A percentile compares a stretch with the other conserved stretches of the same genome.
phyloP scores from a whole-genome alignment of 2,797 vertebrate genomes.

The Artibeus lituratus region DNA sequence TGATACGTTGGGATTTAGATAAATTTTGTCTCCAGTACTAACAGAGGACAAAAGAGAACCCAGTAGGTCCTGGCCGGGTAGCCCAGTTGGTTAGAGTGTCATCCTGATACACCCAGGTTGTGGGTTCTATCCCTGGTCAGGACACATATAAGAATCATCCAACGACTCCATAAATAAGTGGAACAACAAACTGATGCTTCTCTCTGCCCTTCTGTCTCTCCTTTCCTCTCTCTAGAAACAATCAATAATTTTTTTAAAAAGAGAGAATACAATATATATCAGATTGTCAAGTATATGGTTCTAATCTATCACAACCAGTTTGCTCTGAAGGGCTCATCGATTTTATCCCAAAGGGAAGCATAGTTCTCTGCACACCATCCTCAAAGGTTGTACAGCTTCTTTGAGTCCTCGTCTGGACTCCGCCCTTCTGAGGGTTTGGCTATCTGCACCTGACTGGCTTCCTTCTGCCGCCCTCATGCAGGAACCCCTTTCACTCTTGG shows the following conservation, averaged over 20 bases:
- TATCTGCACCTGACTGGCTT: background rate
- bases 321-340: background rate
- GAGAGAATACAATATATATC: background rate
- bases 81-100: background rate
- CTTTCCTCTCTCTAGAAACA: background rate
- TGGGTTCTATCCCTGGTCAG: background rate
- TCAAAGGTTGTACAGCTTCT: background rate
- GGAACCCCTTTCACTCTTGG: background rate
- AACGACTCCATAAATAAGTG: background rate
- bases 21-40: background rate
- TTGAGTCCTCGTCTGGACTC: background rate
- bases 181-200: background rate
- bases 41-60: background rate
- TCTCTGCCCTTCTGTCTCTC: background rate
- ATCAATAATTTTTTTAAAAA: background rate
- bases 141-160: background rate
- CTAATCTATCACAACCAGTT: background rate
- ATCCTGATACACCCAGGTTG: background rate
- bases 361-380: background rate
- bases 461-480: background rate
- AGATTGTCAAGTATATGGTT: background rate
- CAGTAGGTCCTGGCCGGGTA: background rate
- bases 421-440: background rate
- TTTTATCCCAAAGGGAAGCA: background rate
- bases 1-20: background rate